Percentiles rank a stretch among this genome's conserved stretches.
These are phyloP conservation scores for Gryllus longicercus DNA, from an alignment of 2,888 invertebrate species.

Conservation along the genomic window DNA sequence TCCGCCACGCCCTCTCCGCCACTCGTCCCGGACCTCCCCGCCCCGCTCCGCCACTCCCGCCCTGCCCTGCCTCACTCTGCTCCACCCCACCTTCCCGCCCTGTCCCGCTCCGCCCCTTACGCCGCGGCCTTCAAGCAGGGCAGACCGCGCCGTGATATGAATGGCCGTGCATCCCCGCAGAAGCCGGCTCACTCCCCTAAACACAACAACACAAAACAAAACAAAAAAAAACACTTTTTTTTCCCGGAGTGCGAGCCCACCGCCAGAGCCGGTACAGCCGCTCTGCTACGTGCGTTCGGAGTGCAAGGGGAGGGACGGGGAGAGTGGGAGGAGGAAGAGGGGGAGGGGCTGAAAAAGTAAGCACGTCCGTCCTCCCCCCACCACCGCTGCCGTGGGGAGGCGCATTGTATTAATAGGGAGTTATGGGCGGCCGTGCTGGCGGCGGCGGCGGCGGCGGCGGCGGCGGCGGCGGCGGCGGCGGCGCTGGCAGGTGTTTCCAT, in stretches of 20 bases:
- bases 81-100: too few relatives aligned
- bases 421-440: background rate
- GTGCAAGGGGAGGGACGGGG: background rate
- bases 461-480: too few relatives aligned
- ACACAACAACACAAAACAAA: background rate
- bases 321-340: background rate
- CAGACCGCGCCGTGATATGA: background rate
- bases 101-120: too few relatives aligned
- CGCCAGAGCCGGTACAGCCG: background rate
- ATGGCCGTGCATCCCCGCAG: background rate
- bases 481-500: background rate
- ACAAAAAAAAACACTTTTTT: background rate
- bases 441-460: too few relatives aligned
- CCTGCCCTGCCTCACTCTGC: too few relatives aligned
- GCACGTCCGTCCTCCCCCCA: background rate
- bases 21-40: too few relatives aligned
- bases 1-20: too few relatives aligned
- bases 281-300: too few relatives aligned
- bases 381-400: background rate
- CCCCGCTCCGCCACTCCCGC: too few relatives aligned
- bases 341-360: background rate
- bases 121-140: too few relatives aligned
- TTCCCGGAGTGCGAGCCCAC: background rate
- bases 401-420: constrained; percentile 17
- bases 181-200: background rate